Percentiles rank a stretch among this genome's conserved stretches.
Evolutionary conservation across 2,113 vertebrate genomes (phyloP).

Genomic region (Donacobius atricapilla): DNA sequence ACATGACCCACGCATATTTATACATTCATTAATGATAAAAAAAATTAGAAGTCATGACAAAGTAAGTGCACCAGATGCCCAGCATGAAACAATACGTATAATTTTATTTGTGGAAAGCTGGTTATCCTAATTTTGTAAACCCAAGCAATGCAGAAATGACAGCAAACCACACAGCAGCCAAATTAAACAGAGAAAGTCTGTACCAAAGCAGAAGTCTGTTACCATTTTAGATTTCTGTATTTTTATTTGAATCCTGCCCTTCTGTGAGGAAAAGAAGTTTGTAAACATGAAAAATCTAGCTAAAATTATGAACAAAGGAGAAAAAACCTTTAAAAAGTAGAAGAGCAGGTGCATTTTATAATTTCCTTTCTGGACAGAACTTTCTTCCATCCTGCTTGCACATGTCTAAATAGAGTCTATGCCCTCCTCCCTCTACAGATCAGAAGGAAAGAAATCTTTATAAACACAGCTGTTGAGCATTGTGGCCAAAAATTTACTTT

Average conservation of each 20-base stretch:
- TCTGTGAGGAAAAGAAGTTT: not conserved
- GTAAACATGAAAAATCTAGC: not conserved
- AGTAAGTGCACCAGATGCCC: not conserved
- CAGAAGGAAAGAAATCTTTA: not conserved
- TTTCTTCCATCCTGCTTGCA: not conserved
- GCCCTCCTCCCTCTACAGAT: not conserved
- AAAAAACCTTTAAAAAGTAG: not conserved
- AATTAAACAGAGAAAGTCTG: not conserved
- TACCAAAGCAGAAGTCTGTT: not conserved
- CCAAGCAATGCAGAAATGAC: not conserved
- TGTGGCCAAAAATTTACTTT: not conserved
- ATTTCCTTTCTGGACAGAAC: not conserved
- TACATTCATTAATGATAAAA: not conserved
- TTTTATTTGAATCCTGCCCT: not conserved
- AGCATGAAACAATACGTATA: not conserved
- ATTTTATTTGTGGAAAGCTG: not conserved
- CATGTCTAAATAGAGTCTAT: not conserved
- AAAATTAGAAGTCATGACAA: not conserved
- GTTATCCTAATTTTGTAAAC: not conserved
- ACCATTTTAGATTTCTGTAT: not conserved
- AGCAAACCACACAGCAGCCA: not conserved
- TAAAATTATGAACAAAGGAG: not conserved
- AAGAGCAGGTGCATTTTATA: not conserved
- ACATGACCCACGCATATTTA: not conserved
- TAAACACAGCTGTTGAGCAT: not conserved